Percentiles rank a stretch among this genome's conserved stretches.
Evolutionary conservation across 2,888 invertebrate genomes (phyloP).

Genomic region (Temnothorax ravouxi): DNA sequence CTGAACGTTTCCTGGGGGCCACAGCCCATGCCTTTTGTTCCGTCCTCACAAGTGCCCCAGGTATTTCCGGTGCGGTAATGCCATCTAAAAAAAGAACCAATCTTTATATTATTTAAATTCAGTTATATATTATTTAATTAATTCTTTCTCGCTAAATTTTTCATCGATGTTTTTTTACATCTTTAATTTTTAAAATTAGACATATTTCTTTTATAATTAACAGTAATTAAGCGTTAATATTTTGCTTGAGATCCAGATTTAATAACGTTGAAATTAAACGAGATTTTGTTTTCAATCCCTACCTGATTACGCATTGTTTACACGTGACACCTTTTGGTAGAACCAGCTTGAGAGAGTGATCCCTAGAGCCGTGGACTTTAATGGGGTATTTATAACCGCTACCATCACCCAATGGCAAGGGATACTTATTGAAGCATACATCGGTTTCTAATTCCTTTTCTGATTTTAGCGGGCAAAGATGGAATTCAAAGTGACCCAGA

Average conservation of each 20-base stretch:
- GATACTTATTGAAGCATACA: slow-evolving; percentile 87
- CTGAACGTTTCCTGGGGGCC: slow-evolving; percentile 87
- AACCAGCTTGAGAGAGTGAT: slow-evolving; percentile 77
- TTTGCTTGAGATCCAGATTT: neutral
- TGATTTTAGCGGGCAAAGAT: slow-evolving; percentile 87
- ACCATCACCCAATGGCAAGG: slow-evolving; percentile 83
- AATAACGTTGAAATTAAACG: neutral
- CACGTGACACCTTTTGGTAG: slow-evolving; percentile 87
- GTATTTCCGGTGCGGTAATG: slow-evolving; percentile 87
- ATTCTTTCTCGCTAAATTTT: neutral
- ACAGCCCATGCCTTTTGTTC: slow-evolving; percentile 85
- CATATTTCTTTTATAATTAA: neutral
- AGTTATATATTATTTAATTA: neutral
- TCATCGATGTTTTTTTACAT: neutral
- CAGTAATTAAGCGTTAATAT: neutral
- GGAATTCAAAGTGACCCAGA: slow-evolving; percentile 86
- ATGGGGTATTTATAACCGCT: slow-evolving; percentile 53
- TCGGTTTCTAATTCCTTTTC: slow-evolving; percentile 86
- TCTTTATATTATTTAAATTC: neutral
- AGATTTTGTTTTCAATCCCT: neutral
- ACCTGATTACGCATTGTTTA: slow-evolving; percentile 87
- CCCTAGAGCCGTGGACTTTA: slow-evolving; percentile 45
- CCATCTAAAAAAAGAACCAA: slow-evolving; percentile 83
- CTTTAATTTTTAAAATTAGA: neutral
- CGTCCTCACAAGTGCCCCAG: slow-evolving; percentile 87